Base-by-base conservation (phyloP, 2,888 invertebrate species). In the Shargacucullia verbasci region DNA sequence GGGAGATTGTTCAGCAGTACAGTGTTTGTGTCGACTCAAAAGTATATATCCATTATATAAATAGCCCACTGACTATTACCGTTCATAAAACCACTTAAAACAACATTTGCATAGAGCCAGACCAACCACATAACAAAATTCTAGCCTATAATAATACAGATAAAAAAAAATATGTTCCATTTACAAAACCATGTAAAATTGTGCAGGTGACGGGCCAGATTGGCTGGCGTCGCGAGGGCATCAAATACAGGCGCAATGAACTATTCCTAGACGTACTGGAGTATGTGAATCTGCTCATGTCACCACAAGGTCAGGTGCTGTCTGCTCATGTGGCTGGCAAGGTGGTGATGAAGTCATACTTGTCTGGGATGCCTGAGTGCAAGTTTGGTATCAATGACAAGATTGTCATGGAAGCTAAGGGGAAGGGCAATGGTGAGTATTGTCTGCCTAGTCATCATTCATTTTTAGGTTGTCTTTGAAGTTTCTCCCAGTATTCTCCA, bases 371-470 rank as follows among this genome's bases (percentile, higher is more conserved):
- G 99, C 99, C 99, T 0, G 99, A 99, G 90, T 99, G 99, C 94
- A 99, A 99, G 95, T 99, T 98, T 88, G 99, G 99, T 12, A 99
- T 99, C 83, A 99, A 99, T 84, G 99, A 99, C 89, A 99, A 99
- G 92, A 98, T 99, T 59, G 98, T 99, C 6, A 99, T 99, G 98
- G 99, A 99, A 83, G 96, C 98, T 0, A 98, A 98, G 85, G 97
- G 97, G 2, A 97, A 97, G 79, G 96, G 96, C 12, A 95, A 95
- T 44, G 93, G 95, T 85, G 53, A 82, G 86, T 70, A n/a, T 11
- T 33, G 8, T 8, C 8, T 13, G n/a, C n/a, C n/a, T n/a, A n/a
- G n/a, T n/a, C n/a, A n/a, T n/a, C n/a, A n/a, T n/a, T n/a, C n/a
- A n/a, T n/a, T n/a, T n/a, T n/a, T n/a, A n/a, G n/a, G n/a, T n/a